These are phyloP conservation scores for Staurois parvus DNA, from an alignment of 2,797 vertebrate genomes.

Conservation along the genomic window DNA sequence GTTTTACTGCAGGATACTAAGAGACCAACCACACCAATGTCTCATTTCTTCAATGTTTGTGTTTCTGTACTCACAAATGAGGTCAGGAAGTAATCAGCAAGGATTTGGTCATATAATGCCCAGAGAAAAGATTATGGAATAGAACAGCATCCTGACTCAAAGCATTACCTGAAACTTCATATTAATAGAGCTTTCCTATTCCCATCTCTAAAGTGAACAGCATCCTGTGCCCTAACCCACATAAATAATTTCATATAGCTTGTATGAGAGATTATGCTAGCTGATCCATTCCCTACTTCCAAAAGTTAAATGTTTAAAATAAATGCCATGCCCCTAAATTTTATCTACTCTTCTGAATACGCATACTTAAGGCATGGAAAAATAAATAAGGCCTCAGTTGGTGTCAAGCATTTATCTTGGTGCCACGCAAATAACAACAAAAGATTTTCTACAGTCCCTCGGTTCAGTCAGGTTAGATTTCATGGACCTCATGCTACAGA, in stretches of 20 bases:
- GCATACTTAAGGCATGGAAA: neutral
- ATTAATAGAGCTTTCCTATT: too few species aligned
- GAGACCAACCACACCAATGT: neutral
- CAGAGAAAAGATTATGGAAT: constrained; percentile 6
- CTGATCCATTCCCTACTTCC: neutral
- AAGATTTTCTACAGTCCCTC: too few species aligned
- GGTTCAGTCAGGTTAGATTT: too few species aligned
- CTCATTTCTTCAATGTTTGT: neutral
- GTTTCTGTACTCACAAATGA: neutral
- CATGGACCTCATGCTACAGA: too few species aligned
- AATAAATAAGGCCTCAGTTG: neutral
- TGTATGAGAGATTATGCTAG: too few species aligned
- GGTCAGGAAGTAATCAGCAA: constrained; percentile 16
- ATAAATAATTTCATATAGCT: constrained; percentile 1
- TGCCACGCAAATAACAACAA: too few species aligned
- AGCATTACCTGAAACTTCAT: constrained; percentile 3
- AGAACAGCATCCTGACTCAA: constrained; percentile 1
- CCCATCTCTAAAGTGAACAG: too few species aligned
- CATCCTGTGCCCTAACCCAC: neutral
- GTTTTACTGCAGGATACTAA: neutral
- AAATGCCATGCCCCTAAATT: constrained; percentile 9
- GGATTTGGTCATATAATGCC: constrained; percentile 17
- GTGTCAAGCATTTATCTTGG: neutral
- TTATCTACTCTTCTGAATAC: neutral
- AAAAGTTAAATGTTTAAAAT: constrained; percentile 24